Percentiles rank a stretch among this genome's conserved stretches.
Evolutionary conservation across 2,113 vertebrate genomes (phyloP).

Genomic region (Hepsetus odoe): DNA sequence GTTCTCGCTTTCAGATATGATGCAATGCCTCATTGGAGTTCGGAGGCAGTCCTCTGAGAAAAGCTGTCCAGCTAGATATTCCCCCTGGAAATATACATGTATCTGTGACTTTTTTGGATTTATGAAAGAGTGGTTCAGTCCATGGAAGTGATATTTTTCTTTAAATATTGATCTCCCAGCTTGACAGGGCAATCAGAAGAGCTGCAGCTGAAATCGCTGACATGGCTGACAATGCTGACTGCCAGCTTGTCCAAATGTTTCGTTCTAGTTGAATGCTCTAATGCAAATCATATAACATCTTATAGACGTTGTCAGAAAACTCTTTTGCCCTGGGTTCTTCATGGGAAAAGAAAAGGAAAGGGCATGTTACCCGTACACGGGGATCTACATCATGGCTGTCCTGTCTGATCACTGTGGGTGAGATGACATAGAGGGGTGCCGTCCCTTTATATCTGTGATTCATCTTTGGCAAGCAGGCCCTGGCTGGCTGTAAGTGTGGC

Average conservation of each 20-base stretch:
- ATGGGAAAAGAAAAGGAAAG: background rate
- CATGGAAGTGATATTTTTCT: slow-evolving; percentile 20
- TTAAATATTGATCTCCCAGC: slow-evolving; percentile 29
- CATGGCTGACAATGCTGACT: slow-evolving; percentile 5
- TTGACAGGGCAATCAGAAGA: slow-evolving; percentile 18
- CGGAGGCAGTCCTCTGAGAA: background rate
- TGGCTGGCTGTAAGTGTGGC: slow-evolving; percentile 45
- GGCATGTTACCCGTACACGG: slow-evolving; percentile 47
- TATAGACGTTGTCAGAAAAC: background rate
- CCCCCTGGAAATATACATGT: background rate
- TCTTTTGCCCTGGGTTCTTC: background rate
- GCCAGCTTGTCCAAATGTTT: slow-evolving; percentile 13
- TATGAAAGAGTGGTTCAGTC: slow-evolving; percentile 16
- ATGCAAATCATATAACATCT: background rate
- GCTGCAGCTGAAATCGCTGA: slow-evolving; percentile 9
- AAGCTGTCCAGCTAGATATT: background rate
- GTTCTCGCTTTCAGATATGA: background rate
- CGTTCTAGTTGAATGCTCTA: background rate
- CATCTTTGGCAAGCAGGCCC: slow-evolving; percentile 58
- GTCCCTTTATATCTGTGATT: slow-evolving; percentile 57
- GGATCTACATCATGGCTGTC: slow-evolving; percentile 53
- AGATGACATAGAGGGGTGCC: slow-evolving; percentile 31
- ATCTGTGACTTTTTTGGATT: slow-evolving; percentile 36
- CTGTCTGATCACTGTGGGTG: slow-evolving; percentile 38
- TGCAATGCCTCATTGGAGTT: background rate